A percentile compares a stretch with the other conserved stretches of the same genome.
Evolutionary conservation across 1,140 invertebrate species (phyloP).

Genomic region (Drosophila grimshawi): DNA sequence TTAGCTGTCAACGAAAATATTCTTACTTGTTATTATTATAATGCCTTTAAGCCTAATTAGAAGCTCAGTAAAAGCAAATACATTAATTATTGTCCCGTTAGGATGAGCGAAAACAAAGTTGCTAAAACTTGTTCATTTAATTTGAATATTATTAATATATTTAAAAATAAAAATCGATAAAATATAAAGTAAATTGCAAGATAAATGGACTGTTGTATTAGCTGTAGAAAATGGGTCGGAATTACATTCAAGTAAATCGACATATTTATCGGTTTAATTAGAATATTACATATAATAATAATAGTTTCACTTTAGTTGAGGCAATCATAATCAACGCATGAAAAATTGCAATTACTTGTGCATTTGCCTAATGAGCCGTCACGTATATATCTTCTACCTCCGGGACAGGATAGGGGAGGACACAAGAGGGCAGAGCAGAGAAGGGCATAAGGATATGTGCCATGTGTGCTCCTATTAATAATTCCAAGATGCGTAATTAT

Average conservation of each 20-base stretch:
- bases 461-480: slow-evolving; percentile 68
- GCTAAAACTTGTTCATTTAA: neutral
- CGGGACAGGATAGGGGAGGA: neutral
- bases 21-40: no score
- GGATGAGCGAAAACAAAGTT: no score
- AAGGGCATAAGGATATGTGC: slow-evolving; percentile 8
- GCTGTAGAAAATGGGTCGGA: neutral
- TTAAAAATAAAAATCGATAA: neutral
- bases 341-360: slow-evolving; percentile 10
- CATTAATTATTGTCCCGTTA: no score
- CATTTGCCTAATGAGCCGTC: slow-evolving; percentile 17
- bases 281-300: neutral
- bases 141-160: neutral
- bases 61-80: no score
- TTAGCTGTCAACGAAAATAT: no score
- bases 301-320: neutral
- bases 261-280: neutral
- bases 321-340: slow-evolving; percentile 2
- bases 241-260: neutral
- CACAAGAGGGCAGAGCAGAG: neutral
- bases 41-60: no score
- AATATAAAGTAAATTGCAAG: neutral
- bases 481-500: slow-evolving; percentile 83
- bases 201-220: neutral
- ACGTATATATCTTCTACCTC: neutral